Percentiles rank a stretch among this genome's conserved stretches.
These are phyloP conservation scores for Bicyclus anynana DNA, from an alignment of 1,140 invertebrate species.

Conservation along the genomic window DNA sequence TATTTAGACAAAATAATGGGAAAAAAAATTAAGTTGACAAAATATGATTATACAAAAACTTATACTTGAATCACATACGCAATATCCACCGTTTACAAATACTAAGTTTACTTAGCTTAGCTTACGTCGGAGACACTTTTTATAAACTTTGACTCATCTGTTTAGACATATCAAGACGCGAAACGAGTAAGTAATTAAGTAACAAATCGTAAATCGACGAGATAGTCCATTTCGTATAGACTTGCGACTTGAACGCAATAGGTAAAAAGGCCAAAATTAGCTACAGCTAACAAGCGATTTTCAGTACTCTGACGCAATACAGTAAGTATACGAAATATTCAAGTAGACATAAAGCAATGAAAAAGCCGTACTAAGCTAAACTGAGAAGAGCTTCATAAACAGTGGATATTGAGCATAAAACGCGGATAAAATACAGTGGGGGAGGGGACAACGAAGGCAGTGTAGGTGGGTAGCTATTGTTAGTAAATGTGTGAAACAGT, in stretches of 20 bases:
- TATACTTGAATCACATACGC: neutral
- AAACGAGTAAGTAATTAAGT: no score
- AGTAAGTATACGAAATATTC: neutral
- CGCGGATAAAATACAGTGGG: slow-evolving; percentile 1
- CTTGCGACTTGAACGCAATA: no score
- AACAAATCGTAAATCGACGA: no score
- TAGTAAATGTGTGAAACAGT: slow-evolving; percentile 17
- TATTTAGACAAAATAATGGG: no score
- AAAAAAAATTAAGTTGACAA: neutral
- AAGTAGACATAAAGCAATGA: no score
- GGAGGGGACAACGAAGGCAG: slow-evolving; percentile 17
- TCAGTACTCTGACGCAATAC: no score
- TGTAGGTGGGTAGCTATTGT: slow-evolving; percentile 38
- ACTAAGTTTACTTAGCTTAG: neutral
- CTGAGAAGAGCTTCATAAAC: neutral
- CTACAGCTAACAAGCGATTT: no score
- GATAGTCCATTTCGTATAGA: no score
- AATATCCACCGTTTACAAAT: neutral
- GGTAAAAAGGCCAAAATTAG: no score
- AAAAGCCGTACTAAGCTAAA: neutral
- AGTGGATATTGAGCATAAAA: no score
- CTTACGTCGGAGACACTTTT: neutral
- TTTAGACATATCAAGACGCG: no score
- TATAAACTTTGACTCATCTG: no score
- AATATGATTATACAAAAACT: neutral